These are phyloP conservation scores for Oppia nitens DNA, from an alignment of 1,140 invertebrate genomes.

Conservation along the genomic window DNA sequence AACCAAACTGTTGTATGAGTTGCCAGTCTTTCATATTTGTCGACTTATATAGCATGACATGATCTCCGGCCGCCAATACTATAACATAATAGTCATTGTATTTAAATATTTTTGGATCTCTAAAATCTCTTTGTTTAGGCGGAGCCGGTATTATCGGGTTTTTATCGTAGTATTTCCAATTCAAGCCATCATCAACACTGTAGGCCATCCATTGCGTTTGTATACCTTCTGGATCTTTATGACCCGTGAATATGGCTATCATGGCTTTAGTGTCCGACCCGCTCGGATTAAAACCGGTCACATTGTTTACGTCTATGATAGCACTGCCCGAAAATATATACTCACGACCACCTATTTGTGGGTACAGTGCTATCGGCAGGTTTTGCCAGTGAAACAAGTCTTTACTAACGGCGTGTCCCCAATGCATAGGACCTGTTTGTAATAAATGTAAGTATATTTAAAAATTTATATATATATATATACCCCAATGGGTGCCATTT, in stretches of 20 bases:
- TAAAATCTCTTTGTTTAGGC: conserved; percentile 1
- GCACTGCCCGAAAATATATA: conserved; percentile 11
- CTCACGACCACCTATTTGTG: not conserved
- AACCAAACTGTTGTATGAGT: not conserved
- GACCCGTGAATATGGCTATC: not conserved
- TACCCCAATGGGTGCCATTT: not conserved
- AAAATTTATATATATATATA: no score
- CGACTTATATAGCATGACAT: conserved; percentile 9
- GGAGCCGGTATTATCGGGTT: conserved; percentile 1
- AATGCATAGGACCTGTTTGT: conserved; percentile 13
- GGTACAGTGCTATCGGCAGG: conserved; percentile 1
- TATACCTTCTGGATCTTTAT: not conserved
- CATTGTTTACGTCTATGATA: conserved; percentile 4
- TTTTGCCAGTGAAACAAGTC: conserved; percentile 13
- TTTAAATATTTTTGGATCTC: conserved; percentile 8
- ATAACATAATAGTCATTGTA: conserved; percentile 9
- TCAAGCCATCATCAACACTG: not conserved
- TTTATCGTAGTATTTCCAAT: not conserved
- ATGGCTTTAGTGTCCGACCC: not conserved
- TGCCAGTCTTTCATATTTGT: conserved; percentile 5
- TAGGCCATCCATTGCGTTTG: not conserved
- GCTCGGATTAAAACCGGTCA: conserved; percentile 1
- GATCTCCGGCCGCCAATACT: conserved; percentile 8
- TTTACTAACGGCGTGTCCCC: conserved; percentile 5
- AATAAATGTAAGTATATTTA: no score